Evolutionary conservation across 2,888 invertebrate genomes (phyloP), one percentile per base, ranked within the genome.

Genomic region (Podotricha telesiphe): DNA sequence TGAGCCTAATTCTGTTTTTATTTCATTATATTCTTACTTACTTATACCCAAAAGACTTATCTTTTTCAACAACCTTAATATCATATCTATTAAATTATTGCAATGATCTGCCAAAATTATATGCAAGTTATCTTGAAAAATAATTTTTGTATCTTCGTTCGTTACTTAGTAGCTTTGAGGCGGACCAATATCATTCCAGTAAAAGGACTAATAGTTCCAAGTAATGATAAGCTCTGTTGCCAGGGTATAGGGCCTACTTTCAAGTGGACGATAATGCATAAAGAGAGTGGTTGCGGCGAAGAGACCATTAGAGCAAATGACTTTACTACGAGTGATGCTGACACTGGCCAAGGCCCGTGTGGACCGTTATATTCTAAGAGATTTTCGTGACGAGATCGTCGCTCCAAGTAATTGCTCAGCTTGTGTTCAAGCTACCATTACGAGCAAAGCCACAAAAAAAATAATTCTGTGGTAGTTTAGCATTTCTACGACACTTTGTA

Each of bases 241-340:
- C 59, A 69, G 51, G 47, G 45, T 45, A 72, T 75, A 76, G 75
- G 74, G 73, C 65, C 62, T 65, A 76, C 56, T 74, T 72, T 76
- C 47, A 55, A 50, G 17, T 74, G 74, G 51, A 62, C 58, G 67
- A 42, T 68, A 64, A 59, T 69, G 68, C 68, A 73, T 71, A 74
- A 73, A 75, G 72, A 75, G 66, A 73, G 75, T 76, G 79, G 74
- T 74, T 79, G 78, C 76, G 78, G 74, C 74, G 77, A 74, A 76
- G 76, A 80, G 81, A 81, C 84, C 85, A 86, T 88, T 87, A 88
- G 82, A 84, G 82, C 76, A 86, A 87, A 88, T 86, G 80, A 83
- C 80, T 84, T 81, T 78, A 84, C 78, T 82, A 77, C 77, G 79
- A 81, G 79, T 73, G 76, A 76, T 76, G 78, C 85, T 84, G 84